Percentiles rank a stretch among this genome's conserved stretches.
Conservation (phyloP, 2,888 invertebrate species). For the Pyralis farinalis region DNA sequence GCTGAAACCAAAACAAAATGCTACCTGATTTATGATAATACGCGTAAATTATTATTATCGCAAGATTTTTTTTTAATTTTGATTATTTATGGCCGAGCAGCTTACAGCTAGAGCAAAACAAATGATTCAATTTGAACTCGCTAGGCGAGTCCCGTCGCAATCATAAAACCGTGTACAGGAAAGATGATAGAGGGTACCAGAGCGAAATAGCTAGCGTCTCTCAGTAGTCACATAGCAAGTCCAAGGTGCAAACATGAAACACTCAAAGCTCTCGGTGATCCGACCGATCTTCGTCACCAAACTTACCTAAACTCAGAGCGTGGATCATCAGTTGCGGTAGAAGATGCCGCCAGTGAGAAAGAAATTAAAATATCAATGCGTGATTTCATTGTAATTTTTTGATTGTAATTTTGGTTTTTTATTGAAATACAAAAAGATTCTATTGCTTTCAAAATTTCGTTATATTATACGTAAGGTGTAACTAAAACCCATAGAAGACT, state of each 20-base stretch:
- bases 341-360: conserved; percentile 1
- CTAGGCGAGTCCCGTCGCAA: conserved; percentile 73
- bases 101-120: too few relatives aligned
- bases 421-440: too few relatives aligned
- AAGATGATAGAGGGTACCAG: conserved; percentile 78
- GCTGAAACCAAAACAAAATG: too few relatives aligned
- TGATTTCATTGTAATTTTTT: not conserved
- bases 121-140: conserved; percentile 27
- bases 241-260: conserved; percentile 83
- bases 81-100: too few relatives aligned
- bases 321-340: conserved; percentile 15
- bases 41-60: too few relatives aligned
- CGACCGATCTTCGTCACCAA: conserved; percentile 59
- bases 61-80: too few relatives aligned
- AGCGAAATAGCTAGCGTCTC: conserved; percentile 79
- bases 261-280: conserved; percentile 81
- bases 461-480: not conserved
- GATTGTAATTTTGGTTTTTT: too few relatives aligned
- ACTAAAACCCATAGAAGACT: not conserved
- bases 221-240: conserved; percentile 80
- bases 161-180: conserved; percentile 74
- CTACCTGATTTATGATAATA: too few relatives aligned
- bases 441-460: too few relatives aligned
- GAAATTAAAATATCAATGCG: not conserved
- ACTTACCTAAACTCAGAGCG: conserved; percentile 60